A percentile compares a stretch with the other conserved stretches of the same genome.
Evolutionary conservation across 2,888 invertebrate species (phyloP).

Genomic region (Dexiosoma caninum): DNA sequence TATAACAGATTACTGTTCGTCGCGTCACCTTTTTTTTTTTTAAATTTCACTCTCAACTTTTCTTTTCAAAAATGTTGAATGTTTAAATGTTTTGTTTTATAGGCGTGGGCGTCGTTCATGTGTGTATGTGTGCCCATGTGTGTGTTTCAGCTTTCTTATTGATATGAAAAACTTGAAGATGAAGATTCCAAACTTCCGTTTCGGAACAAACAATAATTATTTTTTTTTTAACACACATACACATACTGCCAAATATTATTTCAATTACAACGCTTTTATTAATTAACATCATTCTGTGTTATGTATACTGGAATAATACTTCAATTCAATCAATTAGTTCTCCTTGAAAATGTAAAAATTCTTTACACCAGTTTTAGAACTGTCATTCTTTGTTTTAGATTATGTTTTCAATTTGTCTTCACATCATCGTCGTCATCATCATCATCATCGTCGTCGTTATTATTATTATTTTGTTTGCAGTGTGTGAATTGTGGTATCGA

Average conservation of each 20-base stretch:
- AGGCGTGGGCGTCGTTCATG: not conserved
- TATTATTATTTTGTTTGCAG: too few species aligned
- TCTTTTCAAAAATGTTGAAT: not conserved
- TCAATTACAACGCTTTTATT: too few species aligned
- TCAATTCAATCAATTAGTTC: not conserved
- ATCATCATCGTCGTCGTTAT: slow-evolving; percentile 19
- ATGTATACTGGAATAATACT: too few species aligned
- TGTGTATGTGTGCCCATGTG: not conserved
- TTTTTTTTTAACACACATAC: not conserved
- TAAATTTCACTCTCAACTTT: not conserved
- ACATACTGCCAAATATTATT: too few species aligned
- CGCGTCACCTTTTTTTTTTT: slow-evolving; percentile 38
- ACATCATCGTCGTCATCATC: slow-evolving; percentile 2
- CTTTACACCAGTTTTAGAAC: not conserved
- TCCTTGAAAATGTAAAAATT: not conserved
- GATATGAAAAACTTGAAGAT: slow-evolving; percentile 41
- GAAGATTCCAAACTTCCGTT: not conserved
- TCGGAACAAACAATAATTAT: not conserved
- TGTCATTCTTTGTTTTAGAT: not conserved
- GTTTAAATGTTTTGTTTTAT: not conserved
- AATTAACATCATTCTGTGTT: too few species aligned
- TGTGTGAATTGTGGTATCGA: slow-evolving; percentile 52
- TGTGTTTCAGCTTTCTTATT: not conserved
- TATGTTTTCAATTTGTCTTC: slow-evolving; percentile 6
- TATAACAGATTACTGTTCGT: slow-evolving; percentile 10